phyloP scores from a whole-genome alignment of 2,797 vertebrate genomes.

The Mastacembelus armatus region DNA sequence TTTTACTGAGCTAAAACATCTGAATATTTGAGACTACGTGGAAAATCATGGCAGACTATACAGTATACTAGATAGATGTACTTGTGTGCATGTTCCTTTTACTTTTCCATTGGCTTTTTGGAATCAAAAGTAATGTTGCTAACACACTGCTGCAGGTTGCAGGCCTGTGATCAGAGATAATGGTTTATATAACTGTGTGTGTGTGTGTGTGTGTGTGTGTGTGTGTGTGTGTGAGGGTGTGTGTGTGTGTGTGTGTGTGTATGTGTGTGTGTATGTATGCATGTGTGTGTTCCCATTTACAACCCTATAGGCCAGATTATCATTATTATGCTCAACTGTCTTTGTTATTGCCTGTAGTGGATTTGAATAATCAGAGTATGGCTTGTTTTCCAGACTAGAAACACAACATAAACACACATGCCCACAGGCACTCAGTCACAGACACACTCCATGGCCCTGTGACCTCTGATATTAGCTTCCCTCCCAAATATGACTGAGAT shows the following conservation, averaged over 20 bases:
- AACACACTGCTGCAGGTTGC: conserved; percentile 27
- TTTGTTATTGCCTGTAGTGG: conserved; percentile 62
- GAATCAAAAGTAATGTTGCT: conserved; percentile 9
- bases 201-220: conserved; percentile 26
- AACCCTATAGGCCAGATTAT: conserved; percentile 59
- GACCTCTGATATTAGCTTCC: conserved; percentile 60
- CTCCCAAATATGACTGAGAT: conserved; percentile 49
- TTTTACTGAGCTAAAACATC: too few relatives aligned
- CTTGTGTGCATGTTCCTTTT: too few relatives aligned
- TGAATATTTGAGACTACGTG: too few relatives aligned
- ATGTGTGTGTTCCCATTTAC: conserved; percentile 33
- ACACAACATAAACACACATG: conserved; percentile 58
- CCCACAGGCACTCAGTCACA: conserved; percentile 35
- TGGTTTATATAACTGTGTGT: conserved; percentile 41
- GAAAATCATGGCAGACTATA: too few relatives aligned
- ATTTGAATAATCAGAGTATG: conserved; percentile 59
- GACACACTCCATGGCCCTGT: conserved; percentile 37
- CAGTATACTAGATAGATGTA: too few relatives aligned
- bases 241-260: conserved; percentile 38
- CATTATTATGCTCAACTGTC: conserved; percentile 64
- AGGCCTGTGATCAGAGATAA: conserved; percentile 52
- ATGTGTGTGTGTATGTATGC: too few relatives aligned
- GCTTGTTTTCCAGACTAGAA: conserved; percentile 61
- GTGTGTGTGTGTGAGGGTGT: too few relatives aligned
- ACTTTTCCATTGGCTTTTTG: too few relatives aligned